Evolutionary conservation across 2,797 vertebrate genomes (phyloP).

Genomic region (Parauchenoglanis ngamensis): DNA sequence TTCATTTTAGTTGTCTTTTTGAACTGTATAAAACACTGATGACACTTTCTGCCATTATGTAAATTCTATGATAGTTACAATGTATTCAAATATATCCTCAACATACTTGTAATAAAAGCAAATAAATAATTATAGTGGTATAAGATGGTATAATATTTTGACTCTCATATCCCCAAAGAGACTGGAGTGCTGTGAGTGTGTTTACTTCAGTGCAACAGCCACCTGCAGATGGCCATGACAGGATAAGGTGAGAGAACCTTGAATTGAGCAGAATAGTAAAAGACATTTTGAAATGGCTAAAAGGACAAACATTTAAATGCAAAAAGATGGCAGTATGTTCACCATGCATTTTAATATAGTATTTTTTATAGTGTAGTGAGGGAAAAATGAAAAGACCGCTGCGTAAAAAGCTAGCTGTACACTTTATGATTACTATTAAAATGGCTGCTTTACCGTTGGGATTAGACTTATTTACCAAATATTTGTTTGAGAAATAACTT

Average conservation of each 20-base stretch:
- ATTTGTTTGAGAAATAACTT: constrained; percentile 36
- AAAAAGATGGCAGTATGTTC: constrained; percentile 56
- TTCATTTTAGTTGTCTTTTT: constrained; percentile 69
- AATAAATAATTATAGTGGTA: constrained; percentile 67
- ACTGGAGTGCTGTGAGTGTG: not conserved
- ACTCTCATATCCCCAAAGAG: not conserved
- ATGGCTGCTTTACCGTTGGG: constrained; percentile 62
- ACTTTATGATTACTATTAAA: constrained; percentile 70
- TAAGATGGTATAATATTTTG: not conserved
- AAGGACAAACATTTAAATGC: not conserved
- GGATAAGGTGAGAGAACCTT: not conserved
- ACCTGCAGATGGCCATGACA: not conserved
- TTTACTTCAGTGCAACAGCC: not conserved
- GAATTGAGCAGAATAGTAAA: not conserved
- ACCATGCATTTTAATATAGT: constrained; percentile 77
- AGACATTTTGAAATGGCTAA: not conserved
- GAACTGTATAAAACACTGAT: constrained; percentile 69
- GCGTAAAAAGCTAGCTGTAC: constrained; percentile 62
- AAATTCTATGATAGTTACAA: constrained; percentile 67
- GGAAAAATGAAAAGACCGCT: constrained; percentile 57
- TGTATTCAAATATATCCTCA: constrained; percentile 77
- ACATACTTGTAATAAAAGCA: constrained; percentile 75
- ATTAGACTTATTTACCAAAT: constrained; percentile 53
- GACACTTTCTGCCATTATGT: constrained; percentile 67
- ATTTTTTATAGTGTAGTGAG: constrained; percentile 64